These are phyloP conservation scores for Galeopsomyia nigrocyanea DNA, from an alignment of 2,888 invertebrate species.

Conservation along the genomic window DNA sequence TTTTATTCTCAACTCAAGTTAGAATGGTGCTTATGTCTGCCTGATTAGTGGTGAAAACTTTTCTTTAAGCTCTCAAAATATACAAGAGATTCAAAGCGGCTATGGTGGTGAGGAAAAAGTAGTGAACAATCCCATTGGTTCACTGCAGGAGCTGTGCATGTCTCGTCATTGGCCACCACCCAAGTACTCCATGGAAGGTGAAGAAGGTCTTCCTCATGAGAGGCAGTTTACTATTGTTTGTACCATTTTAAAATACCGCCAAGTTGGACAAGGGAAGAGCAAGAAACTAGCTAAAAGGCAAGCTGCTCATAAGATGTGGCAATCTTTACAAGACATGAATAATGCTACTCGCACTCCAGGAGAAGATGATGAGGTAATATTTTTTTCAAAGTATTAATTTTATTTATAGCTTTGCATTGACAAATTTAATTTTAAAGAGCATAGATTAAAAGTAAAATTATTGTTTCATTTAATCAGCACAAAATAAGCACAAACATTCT, in stretches of 20 bases:
- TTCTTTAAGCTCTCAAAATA: constrained; percentile 66
- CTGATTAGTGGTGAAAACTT: constrained; percentile 37
- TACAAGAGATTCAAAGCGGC: constrained; percentile 61
- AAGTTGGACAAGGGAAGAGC: constrained; percentile 91
- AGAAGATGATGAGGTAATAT: constrained; percentile 79
- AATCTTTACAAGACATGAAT: constrained; percentile 81
- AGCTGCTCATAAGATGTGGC: constrained; percentile 96
- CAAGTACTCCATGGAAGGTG: constrained; percentile 89
- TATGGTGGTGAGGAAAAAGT: constrained; percentile 80
- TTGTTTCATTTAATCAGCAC: neutral
- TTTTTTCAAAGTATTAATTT: neutral
- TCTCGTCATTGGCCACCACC: constrained; percentile 96
- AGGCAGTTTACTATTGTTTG: constrained; percentile 94
- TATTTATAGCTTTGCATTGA: neutral
- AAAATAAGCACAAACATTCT: neutral
- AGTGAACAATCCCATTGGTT: constrained; percentile 94
- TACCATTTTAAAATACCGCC: constrained; percentile 86
- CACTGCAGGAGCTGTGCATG: constrained; percentile 96
- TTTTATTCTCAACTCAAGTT: no score
- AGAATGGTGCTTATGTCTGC: neutral
- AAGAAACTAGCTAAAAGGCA: constrained; percentile 97
- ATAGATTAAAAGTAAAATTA: constrained; percentile 1
- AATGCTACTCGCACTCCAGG: constrained; percentile 79
- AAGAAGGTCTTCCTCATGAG: constrained; percentile 93
- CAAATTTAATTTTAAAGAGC: constrained; percentile 3